These are phyloP conservation scores for Sarcophaga rosellei DNA, from an alignment of 2,888 invertebrate genomes.

Conservation along the genomic window DNA sequence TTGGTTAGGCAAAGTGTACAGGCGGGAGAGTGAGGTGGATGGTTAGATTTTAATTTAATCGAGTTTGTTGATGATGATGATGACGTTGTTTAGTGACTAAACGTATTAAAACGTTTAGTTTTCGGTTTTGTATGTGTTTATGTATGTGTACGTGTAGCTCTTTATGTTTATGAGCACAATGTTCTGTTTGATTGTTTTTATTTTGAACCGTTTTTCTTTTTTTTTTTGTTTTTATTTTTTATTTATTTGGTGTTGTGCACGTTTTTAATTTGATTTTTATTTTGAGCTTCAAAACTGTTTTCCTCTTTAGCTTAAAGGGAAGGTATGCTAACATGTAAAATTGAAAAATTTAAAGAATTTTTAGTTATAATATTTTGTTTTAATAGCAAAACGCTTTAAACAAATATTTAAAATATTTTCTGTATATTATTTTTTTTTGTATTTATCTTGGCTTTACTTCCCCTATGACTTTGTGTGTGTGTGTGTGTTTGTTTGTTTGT, in stretches of 20 bases:
- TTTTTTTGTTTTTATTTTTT: too few species aligned
- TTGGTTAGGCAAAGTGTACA: not conserved
- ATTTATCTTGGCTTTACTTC: conserved; percentile 17
- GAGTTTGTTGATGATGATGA: not conserved
- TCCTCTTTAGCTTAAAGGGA: conserved; percentile 16
- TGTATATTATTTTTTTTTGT: not conserved
- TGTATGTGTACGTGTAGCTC: not conserved
- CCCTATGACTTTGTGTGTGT: not conserved
- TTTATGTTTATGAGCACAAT: conserved; percentile 27
- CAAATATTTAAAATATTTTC: too few species aligned
- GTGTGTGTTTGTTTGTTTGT: not conserved
- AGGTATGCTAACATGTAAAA: not conserved
- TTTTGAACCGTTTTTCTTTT: not conserved
- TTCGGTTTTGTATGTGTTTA: not conserved
- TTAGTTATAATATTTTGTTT: not conserved
- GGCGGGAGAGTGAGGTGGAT: not conserved
- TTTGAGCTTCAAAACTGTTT: conserved; percentile 14
- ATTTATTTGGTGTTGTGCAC: conserved; percentile 15
- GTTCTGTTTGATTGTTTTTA: conserved; percentile 2
- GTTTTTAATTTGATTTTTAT: conserved; percentile 39
- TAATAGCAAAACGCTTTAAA: too few species aligned
- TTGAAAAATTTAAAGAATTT: not conserved
- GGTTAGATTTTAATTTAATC: not conserved
- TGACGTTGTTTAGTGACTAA: not conserved
- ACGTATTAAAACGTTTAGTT: not conserved